A percentile compares a stretch with the other conserved stretches of the same genome.
phyloP scores from a whole-genome alignment of 2,113 vertebrate species.

The Cardinalis cardinalis region DNA sequence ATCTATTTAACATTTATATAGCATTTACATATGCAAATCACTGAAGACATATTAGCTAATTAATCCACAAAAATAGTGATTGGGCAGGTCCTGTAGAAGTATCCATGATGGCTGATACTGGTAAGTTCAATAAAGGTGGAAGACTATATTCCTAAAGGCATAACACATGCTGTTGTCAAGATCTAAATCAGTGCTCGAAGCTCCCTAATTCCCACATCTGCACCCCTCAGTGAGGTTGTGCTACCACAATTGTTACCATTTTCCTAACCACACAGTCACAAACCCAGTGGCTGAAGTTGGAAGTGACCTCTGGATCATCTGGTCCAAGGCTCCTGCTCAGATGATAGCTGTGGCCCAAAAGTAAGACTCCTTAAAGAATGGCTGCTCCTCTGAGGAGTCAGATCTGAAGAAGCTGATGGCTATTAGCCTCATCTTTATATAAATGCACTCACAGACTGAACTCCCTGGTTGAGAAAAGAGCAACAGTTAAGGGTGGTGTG shows the following conservation, averaged over 20 bases:
- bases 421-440: not conserved
- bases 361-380: not conserved
- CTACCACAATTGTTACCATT: not conserved
- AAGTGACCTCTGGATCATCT: not conserved
- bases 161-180: not conserved
- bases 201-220: not conserved
- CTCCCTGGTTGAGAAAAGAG: not conserved
- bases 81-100: not conserved
- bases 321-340: not conserved
- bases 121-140: not conserved
- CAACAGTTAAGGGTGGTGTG: not conserved
- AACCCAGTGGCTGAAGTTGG: not conserved
- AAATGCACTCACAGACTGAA: not conserved
- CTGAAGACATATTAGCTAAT: not conserved
- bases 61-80: not conserved
- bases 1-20: conserved; percentile 22
- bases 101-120: not conserved
- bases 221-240: not conserved
- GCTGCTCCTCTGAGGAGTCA: not conserved
- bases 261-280: not conserved
- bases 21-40: conserved; percentile 6
- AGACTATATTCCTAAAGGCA: not conserved
- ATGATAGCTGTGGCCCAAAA: not conserved
- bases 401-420: not conserved
- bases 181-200: fast-evolving